Base-by-base conservation (phyloP, 2,797 vertebrate genomes). In the Labroides dimidiatus region DNA sequence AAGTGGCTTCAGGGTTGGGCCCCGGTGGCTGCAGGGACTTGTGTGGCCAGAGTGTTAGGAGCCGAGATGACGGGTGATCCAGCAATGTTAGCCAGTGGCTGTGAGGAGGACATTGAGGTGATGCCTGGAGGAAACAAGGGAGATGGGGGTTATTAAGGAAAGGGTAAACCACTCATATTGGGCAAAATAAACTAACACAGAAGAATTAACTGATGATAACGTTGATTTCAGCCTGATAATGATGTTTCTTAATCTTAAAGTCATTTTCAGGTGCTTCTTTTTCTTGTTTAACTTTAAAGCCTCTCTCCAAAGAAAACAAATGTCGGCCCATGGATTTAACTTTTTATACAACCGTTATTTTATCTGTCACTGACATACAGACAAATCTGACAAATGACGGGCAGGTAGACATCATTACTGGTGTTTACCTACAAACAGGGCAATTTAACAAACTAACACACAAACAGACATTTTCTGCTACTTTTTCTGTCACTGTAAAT, bases 61-160 rank as follows among this genome's bases (percentile, higher is more conserved):
- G 94, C 93, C 82, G 95, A 93, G 92, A 96, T 95, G 92, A 95
- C 92, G 0, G 95, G 95, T 19, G 95, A 95, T 75, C 93, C 95
- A 62, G 94, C 94, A 61, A 95, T 94, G 91, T 92, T 93, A 80
- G 93, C 92, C 77, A 96, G 85, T n/a, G 95, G 95, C 93, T 96
- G 95, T 59, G 95, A 86, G 74, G 93, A 91, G 78, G 94, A 90
- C 95, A 96, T 94, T 71, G 95, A 95, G 88, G 94, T 92, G 80
- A 96, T 95, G 63, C 95, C 95, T 96, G 57, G 19, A 27, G 61
- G 58, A 75, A 11, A 91, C 27, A 20, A 6, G n/a, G 21, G 36
- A 12, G 21, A 33, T 14, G 19, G 12, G 19, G 12, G 8, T 54
- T 10, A 14, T 74, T 52, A 66, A 48, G 60, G 15, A 45, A 27